Percentiles rank a stretch among this genome's conserved stretches.
These are phyloP conservation scores for Nemotelus pantherinus DNA, from an alignment of 2,888 invertebrate species.

Conservation along the genomic window DNA sequence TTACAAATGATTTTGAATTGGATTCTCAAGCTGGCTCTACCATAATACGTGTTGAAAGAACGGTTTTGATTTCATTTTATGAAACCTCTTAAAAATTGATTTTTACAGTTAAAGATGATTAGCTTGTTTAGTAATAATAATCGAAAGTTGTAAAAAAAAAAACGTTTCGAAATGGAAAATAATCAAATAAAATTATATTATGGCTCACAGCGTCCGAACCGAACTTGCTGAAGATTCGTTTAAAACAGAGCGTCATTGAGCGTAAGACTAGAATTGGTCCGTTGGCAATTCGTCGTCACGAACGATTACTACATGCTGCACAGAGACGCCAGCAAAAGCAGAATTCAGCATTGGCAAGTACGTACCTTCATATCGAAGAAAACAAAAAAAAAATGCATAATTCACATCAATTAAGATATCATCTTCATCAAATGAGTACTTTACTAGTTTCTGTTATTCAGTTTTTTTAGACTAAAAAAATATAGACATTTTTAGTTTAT, in stretches of 20 bases:
- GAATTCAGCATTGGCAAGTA: conserved; percentile 65
- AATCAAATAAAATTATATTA: conserved; percentile 42
- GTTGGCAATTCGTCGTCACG: conserved; percentile 83
- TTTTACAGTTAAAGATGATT: no score
- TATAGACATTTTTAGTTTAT: conserved; percentile 15
- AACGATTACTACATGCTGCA: conserved; percentile 74
- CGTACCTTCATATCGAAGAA: conserved; percentile 54
- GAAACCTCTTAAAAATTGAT: no score
- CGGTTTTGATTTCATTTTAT: no score
- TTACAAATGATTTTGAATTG: no score
- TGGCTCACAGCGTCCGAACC: conserved; percentile 87
- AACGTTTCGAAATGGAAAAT: neutral
- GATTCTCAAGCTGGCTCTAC: no score
- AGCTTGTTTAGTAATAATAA: no score
- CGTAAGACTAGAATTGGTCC: conserved; percentile 85
- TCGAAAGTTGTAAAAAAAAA: neutral
- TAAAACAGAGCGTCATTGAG: conserved; percentile 95
- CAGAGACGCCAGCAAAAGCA: conserved; percentile 66
- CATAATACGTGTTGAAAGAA: no score
- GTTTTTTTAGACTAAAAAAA: neutral
- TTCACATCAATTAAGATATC: neutral
- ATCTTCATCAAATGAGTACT: conserved; percentile 31
- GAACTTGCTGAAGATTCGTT: conserved; percentile 91
- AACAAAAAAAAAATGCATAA: conserved; percentile 18
- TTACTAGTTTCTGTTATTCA: conserved; percentile 19